Evolutionary conservation across 2,797 vertebrate genomes (phyloP).

Genomic region (Borostomias antarcticus): DNA sequence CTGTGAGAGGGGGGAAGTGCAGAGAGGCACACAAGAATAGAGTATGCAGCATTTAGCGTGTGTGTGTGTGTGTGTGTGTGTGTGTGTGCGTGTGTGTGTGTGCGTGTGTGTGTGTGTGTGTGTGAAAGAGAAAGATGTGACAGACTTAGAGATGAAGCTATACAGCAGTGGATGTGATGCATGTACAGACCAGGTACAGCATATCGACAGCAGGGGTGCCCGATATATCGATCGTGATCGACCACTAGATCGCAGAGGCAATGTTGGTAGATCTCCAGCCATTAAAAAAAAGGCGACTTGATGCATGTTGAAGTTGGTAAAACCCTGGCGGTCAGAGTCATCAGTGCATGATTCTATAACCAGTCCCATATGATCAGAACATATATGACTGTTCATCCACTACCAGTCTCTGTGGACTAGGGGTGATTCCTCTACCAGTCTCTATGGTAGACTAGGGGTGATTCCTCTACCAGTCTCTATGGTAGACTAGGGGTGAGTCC

Average conservation of each 20-base stretch:
- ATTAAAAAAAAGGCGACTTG: no score
- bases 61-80: conserved; percentile 12
- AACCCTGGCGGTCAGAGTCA: no score
- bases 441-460: conserved; percentile 15
- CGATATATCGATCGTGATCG: no score
- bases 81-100: not conserved
- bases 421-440: not conserved
- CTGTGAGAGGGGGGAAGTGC: conserved; percentile 39
- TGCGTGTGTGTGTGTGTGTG: conserved; percentile 8
- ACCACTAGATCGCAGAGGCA: no score
- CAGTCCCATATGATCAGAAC: not conserved
- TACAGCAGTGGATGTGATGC: no score
- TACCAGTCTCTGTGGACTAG: no score
- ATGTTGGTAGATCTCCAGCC: no score
- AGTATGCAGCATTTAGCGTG: conserved; percentile 19
- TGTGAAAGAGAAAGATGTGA: conserved; percentile 20
- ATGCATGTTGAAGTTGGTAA: no score
- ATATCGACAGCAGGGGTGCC: no score
- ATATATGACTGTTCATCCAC: not conserved
- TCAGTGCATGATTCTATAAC: not conserved
- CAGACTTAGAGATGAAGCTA: not conserved
- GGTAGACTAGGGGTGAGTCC: conserved; percentile 53
- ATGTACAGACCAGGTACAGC: no score
- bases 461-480: no score
- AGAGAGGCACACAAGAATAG: conserved; percentile 24